These are phyloP conservation scores for Leptinotarsa texana DNA, from an alignment of 1,140 invertebrate genomes.

Conservation along the genomic window DNA sequence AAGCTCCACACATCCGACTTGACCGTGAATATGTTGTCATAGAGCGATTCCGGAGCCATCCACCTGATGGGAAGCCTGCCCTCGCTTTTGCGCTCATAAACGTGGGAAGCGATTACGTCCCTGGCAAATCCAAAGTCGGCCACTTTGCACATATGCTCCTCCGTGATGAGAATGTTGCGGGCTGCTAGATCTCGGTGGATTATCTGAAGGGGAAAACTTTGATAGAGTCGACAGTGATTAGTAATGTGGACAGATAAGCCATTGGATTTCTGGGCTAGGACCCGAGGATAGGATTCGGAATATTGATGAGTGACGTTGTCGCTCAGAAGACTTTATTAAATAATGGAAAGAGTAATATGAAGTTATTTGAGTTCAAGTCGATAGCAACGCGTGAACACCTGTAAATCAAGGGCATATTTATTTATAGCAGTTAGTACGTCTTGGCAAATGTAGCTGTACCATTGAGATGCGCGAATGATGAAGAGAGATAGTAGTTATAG, in stretches of 20 bases:
- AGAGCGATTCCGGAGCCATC: slow-evolving; percentile 94
- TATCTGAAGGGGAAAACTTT: slow-evolving; percentile 63
- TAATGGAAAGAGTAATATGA: too few species aligned
- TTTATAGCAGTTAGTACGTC: too few species aligned
- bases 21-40: slow-evolving; percentile 87
- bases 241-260: background rate
- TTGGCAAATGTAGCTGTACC: too few species aligned
- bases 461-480: too few species aligned
- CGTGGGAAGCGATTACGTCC: slow-evolving; percentile 77
- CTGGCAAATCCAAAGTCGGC: slow-evolving; percentile 93
- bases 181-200: slow-evolving; percentile 92
- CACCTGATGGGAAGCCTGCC: slow-evolving; percentile 76
- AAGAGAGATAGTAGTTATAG: too few species aligned
- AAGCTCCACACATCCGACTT: slow-evolving; percentile 95
- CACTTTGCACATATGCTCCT: slow-evolving; percentile 88
- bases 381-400: too few species aligned
- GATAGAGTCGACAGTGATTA: background rate
- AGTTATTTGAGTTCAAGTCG: too few species aligned
- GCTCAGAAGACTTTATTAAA: too few species aligned
- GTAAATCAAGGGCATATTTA: too few species aligned
- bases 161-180: slow-evolving; percentile 84
- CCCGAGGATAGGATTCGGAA: background rate
- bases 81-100: slow-evolving; percentile 91
- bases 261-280: background rate
- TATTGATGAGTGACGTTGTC: background rate